phyloP scores from a whole-genome alignment of 1,140 invertebrate genomes.

The Cydia fagiglandana region DNA sequence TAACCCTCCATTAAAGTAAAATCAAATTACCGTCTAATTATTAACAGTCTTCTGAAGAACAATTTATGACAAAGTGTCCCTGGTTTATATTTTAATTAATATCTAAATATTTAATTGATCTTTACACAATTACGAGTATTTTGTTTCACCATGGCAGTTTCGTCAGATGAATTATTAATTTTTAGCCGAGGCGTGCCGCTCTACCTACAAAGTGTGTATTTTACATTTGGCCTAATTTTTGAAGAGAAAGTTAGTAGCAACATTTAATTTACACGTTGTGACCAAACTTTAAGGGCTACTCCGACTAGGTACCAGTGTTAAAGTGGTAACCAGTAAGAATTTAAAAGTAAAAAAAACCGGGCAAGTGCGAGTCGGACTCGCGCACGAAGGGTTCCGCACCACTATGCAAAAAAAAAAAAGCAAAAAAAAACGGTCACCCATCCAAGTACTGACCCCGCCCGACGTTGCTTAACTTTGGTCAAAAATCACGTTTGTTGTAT shows the following conservation, averaged over 20 bases:
- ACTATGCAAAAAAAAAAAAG: too few species aligned
- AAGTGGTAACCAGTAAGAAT: too few species aligned
- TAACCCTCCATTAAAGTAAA: background rate
- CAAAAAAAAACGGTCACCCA: too few species aligned
- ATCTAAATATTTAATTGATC: background rate
- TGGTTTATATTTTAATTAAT: background rate
- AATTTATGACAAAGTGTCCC: background rate
- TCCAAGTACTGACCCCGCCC: too few species aligned
- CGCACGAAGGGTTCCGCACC: too few species aligned
- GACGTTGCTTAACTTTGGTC: too few species aligned
- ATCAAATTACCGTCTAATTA: background rate
- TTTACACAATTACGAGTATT: background rate
- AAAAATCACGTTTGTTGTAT: too few species aligned
- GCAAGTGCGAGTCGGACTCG: too few species aligned
- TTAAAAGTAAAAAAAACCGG: too few species aligned
- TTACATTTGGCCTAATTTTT: background rate
- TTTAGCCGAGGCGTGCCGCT: background rate
- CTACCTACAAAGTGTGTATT: background rate
- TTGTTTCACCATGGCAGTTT: background rate
- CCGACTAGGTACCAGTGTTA: background rate
- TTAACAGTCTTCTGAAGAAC: background rate
- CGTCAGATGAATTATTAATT: background rate
- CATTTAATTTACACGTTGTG: too few species aligned
- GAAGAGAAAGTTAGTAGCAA: background rate
- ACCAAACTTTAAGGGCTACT: background rate